Percentiles rank a stretch among this genome's conserved stretches.
These are phyloP conservation scores for Nephrotoma guestfalica DNA, from an alignment of 2,888 invertebrate species.

Conservation along the genomic window DNA sequence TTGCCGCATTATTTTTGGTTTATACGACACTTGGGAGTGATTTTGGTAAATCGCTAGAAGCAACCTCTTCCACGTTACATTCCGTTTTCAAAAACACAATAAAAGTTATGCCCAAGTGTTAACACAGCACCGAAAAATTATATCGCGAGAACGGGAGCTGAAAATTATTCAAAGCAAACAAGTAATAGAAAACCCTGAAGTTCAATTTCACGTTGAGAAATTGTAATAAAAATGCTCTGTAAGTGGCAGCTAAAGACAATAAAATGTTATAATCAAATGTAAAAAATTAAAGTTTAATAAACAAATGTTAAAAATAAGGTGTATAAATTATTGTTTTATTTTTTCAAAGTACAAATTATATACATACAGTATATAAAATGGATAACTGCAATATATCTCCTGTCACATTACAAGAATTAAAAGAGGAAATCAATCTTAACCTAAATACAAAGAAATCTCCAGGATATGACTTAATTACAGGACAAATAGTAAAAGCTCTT, in stretches of 20 bases:
- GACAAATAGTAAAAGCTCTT: too few relatives aligned
- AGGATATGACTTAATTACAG: too few relatives aligned
- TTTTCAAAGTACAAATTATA: too few relatives aligned
- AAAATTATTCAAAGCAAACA: conserved; percentile 69
- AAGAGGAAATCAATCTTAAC: too few relatives aligned
- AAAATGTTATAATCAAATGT: not conserved
- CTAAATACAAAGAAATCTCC: too few relatives aligned
- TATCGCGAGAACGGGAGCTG: conserved; percentile 48
- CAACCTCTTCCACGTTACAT: conserved; percentile 69
- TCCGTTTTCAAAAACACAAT: conserved; percentile 66
- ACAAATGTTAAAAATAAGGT: not conserved
- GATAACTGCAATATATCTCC: too few relatives aligned
- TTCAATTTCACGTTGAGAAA: conserved; percentile 15
- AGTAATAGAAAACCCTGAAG: conserved; percentile 55
- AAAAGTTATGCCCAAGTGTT: conserved; percentile 34
- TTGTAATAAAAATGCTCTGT: not conserved
- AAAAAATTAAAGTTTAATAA: not conserved
- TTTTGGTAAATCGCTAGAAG: conserved; percentile 59
- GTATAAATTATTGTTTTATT: too few relatives aligned
- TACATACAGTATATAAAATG: too few relatives aligned
- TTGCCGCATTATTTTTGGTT: conserved; percentile 80
- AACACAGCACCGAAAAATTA: conserved; percentile 26
- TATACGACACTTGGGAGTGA: conserved; percentile 58
- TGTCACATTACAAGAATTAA: too few relatives aligned
- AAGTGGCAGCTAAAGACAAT: not conserved